Conservation (phyloP, 2,797 vertebrate genomes). For the Enteromius afrohamiltoni region DNA sequence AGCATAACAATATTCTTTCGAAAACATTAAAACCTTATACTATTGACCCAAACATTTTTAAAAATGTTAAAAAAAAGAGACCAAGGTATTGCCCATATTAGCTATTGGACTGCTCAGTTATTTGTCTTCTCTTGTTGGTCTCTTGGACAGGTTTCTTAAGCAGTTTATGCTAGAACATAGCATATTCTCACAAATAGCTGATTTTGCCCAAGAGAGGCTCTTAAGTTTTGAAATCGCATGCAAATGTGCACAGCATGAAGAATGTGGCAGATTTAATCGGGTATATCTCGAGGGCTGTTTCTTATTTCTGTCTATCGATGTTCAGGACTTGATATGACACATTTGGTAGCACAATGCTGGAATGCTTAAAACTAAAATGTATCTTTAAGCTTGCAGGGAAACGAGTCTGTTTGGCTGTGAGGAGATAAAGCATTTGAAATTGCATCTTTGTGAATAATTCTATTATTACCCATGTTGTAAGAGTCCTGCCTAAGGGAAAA, state of each 20-base stretch:
- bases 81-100: too few species aligned
- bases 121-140: neutral
- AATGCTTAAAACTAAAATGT: conserved; percentile 18
- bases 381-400: conserved; percentile 19
- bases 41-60: neutral
- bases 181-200: conserved; percentile 18
- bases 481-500: conserved; percentile 28
- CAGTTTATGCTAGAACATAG: neutral
- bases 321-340: conserved; percentile 21
- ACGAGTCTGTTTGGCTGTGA: conserved; percentile 23
- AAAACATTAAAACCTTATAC: neutral
- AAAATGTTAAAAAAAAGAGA: neutral
- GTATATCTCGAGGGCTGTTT: conserved; percentile 25
- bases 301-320: conserved; percentile 39
- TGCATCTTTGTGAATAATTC: conserved; percentile 47
- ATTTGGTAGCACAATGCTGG: conserved; percentile 6
- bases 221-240: conserved; percentile 13
- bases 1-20: neutral
- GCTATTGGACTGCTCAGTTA: neutral
- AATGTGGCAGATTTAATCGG: conserved; percentile 21
- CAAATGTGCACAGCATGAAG: conserved; percentile 17
- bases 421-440: conserved; percentile 40
- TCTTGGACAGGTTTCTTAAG: conserved; percentile 14
- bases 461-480: conserved; percentile 43
- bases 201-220: conserved; percentile 16